phyloP scores from a whole-genome alignment of 2,888 invertebrate genomes.

The Epinotia brunnichana region DNA sequence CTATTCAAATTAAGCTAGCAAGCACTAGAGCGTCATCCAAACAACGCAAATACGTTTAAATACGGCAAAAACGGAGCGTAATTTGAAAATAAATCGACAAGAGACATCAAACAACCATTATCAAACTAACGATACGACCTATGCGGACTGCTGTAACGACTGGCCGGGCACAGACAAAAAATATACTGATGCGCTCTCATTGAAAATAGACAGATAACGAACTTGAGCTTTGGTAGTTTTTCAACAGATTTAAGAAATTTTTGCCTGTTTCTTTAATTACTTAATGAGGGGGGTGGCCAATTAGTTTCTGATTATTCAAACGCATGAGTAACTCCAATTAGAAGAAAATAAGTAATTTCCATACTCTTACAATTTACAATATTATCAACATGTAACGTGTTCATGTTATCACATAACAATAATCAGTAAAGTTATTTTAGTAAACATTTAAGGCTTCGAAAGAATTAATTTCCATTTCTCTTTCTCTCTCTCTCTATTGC shows the following conservation, averaged over 20 bases:
- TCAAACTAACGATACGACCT: constrained; percentile 45
- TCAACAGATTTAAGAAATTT: constrained; percentile 4
- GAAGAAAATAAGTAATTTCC: no score
- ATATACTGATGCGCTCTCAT: constrained; percentile 15
- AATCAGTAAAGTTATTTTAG: no score
- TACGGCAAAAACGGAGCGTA: constrained; percentile 27
- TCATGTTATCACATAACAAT: no score
- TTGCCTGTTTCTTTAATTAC: constrained; percentile 11
- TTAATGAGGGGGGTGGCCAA: constrained; percentile 2
- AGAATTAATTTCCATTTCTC: no score
- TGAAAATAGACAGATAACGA: constrained; percentile 23
- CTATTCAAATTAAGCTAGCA: constrained; percentile 14
- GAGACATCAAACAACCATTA: constrained; percentile 51
- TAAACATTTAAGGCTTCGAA: no score
- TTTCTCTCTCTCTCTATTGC: no score
- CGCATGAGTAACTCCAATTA: not conserved
- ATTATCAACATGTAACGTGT: no score
- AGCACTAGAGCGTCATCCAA: constrained; percentile 2
- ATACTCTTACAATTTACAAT: no score
- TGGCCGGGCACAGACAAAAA: constrained; percentile 34
- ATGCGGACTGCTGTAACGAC: constrained; percentile 30
- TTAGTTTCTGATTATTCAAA: not conserved
- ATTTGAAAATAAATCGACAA: constrained; percentile 45
- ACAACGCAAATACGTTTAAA: constrained; percentile 26
- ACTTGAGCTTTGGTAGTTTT: not conserved